Conservation (phyloP, 1,140 invertebrate genomes). For the Anoplolepis gracilipes region DNA sequence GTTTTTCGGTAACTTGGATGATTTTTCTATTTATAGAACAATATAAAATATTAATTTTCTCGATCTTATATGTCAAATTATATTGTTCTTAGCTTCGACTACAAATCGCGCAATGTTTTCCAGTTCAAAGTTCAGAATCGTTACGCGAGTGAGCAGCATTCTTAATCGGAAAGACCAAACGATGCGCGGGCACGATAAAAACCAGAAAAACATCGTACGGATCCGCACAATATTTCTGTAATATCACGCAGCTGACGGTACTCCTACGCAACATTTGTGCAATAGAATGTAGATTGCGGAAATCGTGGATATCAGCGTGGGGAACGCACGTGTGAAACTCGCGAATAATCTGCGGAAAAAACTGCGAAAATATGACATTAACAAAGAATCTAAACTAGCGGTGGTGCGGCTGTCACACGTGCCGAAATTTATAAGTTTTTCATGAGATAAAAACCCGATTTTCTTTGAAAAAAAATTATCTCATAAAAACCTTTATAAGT, state of each 20-base stretch:
- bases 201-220: not conserved
- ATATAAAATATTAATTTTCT: not conserved
- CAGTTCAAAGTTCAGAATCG: constrained; percentile 61
- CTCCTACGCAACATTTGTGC: constrained; percentile 44
- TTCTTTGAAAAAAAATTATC: not conserved
- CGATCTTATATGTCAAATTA: not conserved
- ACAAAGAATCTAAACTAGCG: not conserved
- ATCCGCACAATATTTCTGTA: constrained; percentile 33
- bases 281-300: constrained; percentile 15
- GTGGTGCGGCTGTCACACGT: not conserved
- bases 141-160: not conserved
- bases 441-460: not conserved
- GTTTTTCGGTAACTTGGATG: too few relatives aligned
- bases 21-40: not conserved
- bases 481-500: not conserved
- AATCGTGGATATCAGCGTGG: constrained; percentile 22
- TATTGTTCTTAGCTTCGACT: not conserved
- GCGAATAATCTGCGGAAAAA: not conserved
- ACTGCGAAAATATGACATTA: not conserved
- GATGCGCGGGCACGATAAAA: constrained; percentile 2
- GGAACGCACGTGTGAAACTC: not conserved
- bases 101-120: not conserved
- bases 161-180: not conserved
- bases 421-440: not conserved
- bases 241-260: constrained; percentile 27